These are phyloP conservation scores for Daubentonia madagascariensis DNA, from an alignment of 2,113 vertebrate species.

Conservation along the genomic window DNA sequence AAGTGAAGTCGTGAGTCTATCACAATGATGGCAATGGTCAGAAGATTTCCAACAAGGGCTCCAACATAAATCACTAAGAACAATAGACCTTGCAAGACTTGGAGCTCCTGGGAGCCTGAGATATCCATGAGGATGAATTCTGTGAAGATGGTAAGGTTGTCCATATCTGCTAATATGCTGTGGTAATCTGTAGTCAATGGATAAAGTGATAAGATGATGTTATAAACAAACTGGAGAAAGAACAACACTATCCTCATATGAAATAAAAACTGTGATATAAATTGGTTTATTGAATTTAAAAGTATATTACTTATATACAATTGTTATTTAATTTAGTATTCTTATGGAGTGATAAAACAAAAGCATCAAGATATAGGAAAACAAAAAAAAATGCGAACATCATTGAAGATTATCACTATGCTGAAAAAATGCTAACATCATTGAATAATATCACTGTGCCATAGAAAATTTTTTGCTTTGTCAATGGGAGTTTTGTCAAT, in stretches of 20 bases:
- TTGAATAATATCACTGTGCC: neutral
- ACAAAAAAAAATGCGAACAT: no score
- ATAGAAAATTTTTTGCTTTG: no score
- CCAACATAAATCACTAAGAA: neutral
- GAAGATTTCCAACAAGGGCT: neutral
- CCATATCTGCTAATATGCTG: neutral
- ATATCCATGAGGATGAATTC: neutral
- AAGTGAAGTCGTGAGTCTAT: neutral
- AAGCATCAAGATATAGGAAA: no score
- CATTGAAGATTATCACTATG: no score
- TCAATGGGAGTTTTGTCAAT: no score
- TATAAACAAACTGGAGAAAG: neutral
- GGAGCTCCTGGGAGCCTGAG: neutral
- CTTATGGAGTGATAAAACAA: neutral
- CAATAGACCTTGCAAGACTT: no score
- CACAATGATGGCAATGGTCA: neutral
- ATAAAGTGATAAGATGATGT: neutral
- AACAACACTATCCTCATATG: neutral
- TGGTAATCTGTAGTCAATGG: neutral
- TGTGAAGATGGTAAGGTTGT: neutral
- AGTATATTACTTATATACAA: neutral
- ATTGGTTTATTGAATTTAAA: neutral
- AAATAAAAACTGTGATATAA: neutral
- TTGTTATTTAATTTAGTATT: neutral
- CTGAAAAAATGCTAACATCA: neutral